Percentiles rank a stretch among this genome's conserved stretches.
phyloP scores from a whole-genome alignment of 1,140 invertebrate genomes.

The Drosophila suzukii region DNA sequence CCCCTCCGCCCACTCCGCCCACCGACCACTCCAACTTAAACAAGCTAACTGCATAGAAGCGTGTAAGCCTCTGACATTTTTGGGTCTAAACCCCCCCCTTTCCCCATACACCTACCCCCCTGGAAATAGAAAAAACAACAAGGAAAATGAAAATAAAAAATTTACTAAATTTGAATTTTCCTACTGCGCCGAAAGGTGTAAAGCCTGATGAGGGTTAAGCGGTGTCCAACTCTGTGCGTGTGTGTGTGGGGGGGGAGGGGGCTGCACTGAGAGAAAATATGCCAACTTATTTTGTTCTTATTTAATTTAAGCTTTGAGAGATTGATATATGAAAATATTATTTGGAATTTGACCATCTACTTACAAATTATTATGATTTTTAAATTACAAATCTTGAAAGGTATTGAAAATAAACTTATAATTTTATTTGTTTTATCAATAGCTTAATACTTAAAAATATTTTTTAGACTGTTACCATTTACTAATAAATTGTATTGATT shows the following conservation, averaged over 20 bases:
- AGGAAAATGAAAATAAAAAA: constrained; percentile 39
- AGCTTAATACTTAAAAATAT: no score
- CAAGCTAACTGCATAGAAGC: constrained; percentile 38
- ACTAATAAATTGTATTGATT: no score
- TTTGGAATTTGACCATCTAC: no score
- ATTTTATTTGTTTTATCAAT: no score
- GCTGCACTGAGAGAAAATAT: constrained; percentile 18
- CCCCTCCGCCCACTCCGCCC: neutral
- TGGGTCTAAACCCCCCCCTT: constrained; percentile 14
- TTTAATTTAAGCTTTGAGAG: no score
- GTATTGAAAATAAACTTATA: no score
- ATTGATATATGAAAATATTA: no score
- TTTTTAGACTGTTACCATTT: no score
- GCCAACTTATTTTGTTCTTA: no score
- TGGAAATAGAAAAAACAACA: constrained; percentile 42
- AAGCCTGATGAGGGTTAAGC: constrained; percentile 68
- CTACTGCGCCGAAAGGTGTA: constrained; percentile 59
- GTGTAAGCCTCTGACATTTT: constrained; percentile 53
- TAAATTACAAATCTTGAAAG: no score
- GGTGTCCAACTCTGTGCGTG: constrained; percentile 24
- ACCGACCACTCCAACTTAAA: constrained; percentile 19
- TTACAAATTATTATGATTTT: no score
- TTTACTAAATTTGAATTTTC: constrained; percentile 62
- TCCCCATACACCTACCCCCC: neutral
- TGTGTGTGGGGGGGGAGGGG: neutral